Percentiles rank a stretch among this genome's conserved stretches.
phyloP scores from a whole-genome alignment of 2,888 invertebrate species.

The Conomelus anceps region DNA sequence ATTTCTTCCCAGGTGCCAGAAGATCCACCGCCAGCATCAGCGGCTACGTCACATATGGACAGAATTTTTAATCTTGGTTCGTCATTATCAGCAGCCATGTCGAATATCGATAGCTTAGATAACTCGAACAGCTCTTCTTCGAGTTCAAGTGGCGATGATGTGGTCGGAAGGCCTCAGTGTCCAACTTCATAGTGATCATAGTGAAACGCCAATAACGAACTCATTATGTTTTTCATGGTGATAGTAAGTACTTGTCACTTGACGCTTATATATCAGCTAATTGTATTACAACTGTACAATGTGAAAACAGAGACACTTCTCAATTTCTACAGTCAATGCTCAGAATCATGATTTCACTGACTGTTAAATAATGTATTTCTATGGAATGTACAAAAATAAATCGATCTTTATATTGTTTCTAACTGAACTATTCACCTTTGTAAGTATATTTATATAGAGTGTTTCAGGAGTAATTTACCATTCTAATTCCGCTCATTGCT shows the following conservation, averaged over 20 bases:
- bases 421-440: neutral
- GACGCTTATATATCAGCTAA: neutral
- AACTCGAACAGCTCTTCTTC: neutral
- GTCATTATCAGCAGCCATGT: neutral
- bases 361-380: neutral
- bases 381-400: neutral
- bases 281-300: neutral
- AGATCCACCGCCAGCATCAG: neutral
- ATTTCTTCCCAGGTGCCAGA: neutral
- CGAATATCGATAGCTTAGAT: neutral
- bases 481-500: too few relatives aligned
- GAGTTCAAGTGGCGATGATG: conserved; percentile 16
- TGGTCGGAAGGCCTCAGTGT: conserved; percentile 9
- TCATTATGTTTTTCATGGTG: neutral
- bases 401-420: neutral
- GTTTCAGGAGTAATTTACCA: too few relatives aligned
- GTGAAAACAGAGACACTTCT: neutral
- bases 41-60: neutral
- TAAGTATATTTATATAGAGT: too few relatives aligned
- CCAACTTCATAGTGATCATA: conserved; percentile 18
- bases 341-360: neutral
- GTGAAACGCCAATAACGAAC: too few relatives aligned
- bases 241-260: neutral
- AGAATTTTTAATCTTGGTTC: neutral
- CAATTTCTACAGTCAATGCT: neutral